Conservation (phyloP, 1,140 invertebrate species). For the Thereuonema tuberculata region DNA sequence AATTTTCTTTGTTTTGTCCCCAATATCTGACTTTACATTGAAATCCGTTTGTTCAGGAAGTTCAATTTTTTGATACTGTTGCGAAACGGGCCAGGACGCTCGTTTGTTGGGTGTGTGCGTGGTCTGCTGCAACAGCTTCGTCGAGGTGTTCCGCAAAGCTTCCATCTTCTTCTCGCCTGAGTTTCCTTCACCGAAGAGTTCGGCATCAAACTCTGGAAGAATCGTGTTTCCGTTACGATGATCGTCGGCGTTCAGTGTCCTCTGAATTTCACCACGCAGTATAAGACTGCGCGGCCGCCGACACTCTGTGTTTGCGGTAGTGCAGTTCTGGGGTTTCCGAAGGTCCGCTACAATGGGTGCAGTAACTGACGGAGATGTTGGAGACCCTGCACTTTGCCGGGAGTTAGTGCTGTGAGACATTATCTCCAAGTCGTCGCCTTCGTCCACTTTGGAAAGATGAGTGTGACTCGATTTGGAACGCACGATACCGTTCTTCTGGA, state of each 20-base stretch:
- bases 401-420: background rate
- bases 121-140: background rate
- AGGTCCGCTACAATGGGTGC: slow-evolving; percentile 13
- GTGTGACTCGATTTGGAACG: slow-evolving; percentile 24
- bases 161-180: too few species aligned
- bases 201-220: slow-evolving; percentile 7
- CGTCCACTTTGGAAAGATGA: slow-evolving; percentile 16
- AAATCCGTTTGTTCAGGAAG: too few species aligned
- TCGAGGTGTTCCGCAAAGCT: background rate
- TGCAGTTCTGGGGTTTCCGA: too few species aligned
- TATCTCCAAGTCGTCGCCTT: slow-evolving; percentile 3
- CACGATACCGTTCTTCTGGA: slow-evolving; percentile 10
- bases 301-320: background rate
- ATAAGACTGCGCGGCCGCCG: slow-evolving; percentile 8
- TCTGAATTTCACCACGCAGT: background rate
- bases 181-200: too few species aligned
- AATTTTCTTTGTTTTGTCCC: too few species aligned
- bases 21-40: too few species aligned
- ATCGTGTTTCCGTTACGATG: slow-evolving; percentile 10
- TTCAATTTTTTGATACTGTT: background rate
- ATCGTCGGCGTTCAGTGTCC: slow-evolving; percentile 8
- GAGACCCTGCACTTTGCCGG: background rate
- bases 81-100: background rate
- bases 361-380: background rate
- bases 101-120: background rate